Conservation (phyloP, 2,888 invertebrate genomes). For the Microchrysa polita region DNA sequence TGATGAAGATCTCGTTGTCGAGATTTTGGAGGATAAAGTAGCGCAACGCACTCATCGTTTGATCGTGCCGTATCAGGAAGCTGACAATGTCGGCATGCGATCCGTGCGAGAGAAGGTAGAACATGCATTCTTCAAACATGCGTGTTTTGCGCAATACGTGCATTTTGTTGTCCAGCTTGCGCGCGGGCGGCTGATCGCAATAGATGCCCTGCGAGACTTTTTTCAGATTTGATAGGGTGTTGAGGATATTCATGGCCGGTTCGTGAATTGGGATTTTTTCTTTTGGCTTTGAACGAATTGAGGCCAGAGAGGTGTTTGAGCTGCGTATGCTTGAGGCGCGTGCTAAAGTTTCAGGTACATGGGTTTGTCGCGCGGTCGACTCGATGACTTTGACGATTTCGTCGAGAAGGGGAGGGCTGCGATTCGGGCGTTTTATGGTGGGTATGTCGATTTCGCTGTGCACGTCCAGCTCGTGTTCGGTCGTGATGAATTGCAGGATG, state of each 20-base stretch:
- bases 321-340: conserved; percentile 60
- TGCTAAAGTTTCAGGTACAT: conserved; percentile 59
- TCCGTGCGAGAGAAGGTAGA: conserved; percentile 84
- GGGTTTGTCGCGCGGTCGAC: conserved; percentile 61
- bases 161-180: conserved; percentile 47
- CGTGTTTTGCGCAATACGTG: conserved; percentile 60
- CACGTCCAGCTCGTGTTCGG: conserved; percentile 38
- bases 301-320: conserved; percentile 60
- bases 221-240: conserved; percentile 69
- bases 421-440: conserved; percentile 65
- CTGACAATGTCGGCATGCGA: conserved; percentile 77
- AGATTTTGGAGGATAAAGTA: conserved; percentile 74
- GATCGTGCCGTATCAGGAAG: conserved; percentile 79
- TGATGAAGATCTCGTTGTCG: conserved; percentile 76
- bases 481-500: conserved; percentile 55
- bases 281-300: conserved; percentile 64
- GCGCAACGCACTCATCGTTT: conserved; percentile 73
- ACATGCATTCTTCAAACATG: conserved; percentile 81
- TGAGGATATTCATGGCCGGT: conserved; percentile 71
- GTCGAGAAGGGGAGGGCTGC: conserved; percentile 74
- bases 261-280: conserved; percentile 67
- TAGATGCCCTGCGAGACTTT: conserved; percentile 69
- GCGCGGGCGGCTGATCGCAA: conserved; percentile 57
- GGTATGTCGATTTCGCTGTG: conserved; percentile 52
- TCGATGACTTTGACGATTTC: conserved; percentile 78